Conservation (phyloP, 1,140 invertebrate genomes). For the Bombus confusus region DNA sequence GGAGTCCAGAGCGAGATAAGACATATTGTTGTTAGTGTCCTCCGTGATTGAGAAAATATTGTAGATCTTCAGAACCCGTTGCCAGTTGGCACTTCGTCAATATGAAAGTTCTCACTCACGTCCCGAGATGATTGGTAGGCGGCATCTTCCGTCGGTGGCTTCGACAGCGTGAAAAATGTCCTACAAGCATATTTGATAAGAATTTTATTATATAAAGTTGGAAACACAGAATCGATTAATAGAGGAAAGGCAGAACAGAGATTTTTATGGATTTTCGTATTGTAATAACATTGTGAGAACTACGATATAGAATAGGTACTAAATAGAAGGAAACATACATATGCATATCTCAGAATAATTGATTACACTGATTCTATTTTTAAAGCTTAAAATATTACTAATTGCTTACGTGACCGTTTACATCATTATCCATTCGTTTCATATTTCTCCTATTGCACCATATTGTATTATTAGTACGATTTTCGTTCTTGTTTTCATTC, state of each 20-base stretch:
- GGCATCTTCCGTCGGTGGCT: conserved; percentile 66
- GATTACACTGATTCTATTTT: background rate
- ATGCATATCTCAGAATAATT: background rate
- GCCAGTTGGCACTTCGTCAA: conserved; percentile 44
- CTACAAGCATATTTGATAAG: conserved; percentile 47
- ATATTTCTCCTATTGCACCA: background rate
- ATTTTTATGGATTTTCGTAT: background rate
- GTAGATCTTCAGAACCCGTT: conserved; percentile 30
- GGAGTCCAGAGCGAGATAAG: conserved; percentile 81
- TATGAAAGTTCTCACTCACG: conserved; percentile 69
- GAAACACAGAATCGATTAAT: background rate
- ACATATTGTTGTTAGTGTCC: conserved; percentile 77
- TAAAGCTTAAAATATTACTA: background rate
- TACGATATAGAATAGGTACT: background rate
- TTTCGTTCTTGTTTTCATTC: background rate
- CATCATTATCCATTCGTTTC: background rate
- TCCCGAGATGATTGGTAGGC: conserved; percentile 65
- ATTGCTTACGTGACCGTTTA: background rate
- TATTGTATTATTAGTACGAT: background rate
- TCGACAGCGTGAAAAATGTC: conserved; percentile 32
- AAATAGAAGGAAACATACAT: background rate
- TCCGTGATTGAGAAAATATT: conserved; percentile 66
- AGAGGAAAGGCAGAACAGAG: background rate
- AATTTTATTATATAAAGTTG: background rate
- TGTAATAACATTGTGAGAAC: background rate